Conservation (phyloP, 2,113 vertebrate genomes). For the Mohoua ochrocephala region DNA sequence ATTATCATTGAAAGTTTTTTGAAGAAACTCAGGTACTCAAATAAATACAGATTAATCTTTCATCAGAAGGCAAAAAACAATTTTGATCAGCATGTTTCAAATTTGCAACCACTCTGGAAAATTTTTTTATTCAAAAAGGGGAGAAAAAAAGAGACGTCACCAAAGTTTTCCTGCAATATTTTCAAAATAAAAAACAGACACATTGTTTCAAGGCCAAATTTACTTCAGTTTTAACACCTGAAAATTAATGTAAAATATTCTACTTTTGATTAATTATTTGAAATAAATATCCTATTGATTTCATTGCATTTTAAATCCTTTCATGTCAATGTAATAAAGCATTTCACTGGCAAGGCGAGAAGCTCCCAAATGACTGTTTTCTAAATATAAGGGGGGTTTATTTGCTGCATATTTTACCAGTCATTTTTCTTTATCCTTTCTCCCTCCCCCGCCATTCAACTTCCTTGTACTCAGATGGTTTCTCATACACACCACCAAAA, state of each 20-base stretch:
- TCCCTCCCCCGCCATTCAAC: fast-evolving
- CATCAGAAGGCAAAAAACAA: too few species aligned
- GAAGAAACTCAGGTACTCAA: neutral
- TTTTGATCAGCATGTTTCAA: neutral
- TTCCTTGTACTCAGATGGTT: neutral
- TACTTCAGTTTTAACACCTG: neutral
- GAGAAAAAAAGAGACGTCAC: neutral
- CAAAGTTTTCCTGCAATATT: neutral
- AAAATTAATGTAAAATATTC: neutral
- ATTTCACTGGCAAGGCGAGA: neutral
- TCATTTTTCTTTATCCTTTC: neutral
- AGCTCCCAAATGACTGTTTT: neutral
- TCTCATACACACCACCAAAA: neutral
- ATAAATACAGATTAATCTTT: neutral
- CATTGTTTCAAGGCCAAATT: neutral
- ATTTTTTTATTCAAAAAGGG: neutral
- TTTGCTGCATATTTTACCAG: neutral
- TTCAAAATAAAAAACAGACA: neutral
- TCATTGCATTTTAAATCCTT: neutral
- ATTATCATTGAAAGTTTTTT: fast-evolving
- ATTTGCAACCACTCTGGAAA: neutral
- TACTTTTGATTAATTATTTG: neutral
- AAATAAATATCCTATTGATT: neutral
- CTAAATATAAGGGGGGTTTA: neutral
- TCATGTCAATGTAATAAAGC: neutral